A percentile compares a stretch with the other conserved stretches of the same genome.
These are phyloP conservation scores for Henricia sp. DNA, from an alignment of 53 echinoderm and acorn worm species.

Conservation along the genomic window DNA sequence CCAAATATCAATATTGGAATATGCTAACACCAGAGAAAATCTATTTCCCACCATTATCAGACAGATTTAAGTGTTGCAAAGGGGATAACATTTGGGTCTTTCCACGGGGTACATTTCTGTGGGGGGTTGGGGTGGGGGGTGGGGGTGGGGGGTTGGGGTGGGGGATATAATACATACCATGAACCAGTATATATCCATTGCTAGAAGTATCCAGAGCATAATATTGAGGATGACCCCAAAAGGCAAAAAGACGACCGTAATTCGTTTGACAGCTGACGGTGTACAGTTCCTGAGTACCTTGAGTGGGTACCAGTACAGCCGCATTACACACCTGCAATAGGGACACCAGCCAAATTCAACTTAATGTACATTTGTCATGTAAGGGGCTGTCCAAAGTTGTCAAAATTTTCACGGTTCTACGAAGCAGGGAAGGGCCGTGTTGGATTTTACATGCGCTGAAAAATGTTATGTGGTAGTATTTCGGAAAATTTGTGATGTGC, in stretches of 20 bases:
- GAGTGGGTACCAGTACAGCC: conserved; percentile 97
- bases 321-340: conserved; percentile 71
- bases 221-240: conserved; percentile 87
- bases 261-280: conserved; percentile 73
- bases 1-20: no score
- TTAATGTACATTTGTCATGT: no score
- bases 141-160: no score
- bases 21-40: no score
- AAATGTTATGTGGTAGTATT: no score
- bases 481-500: no score
- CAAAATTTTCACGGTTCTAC: not conserved
- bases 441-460: not conserved
- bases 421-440: not conserved
- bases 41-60: no score
- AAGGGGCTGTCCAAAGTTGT: no score
- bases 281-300: conserved; percentile 83
- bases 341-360: not conserved
- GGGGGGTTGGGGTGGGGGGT: no score
- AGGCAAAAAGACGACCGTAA: conserved; percentile 74
- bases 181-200: conserved; percentile 96
- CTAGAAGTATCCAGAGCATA: conserved; percentile 90
- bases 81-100: no score
- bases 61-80: no score
- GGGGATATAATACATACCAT: conserved; percentile 72
- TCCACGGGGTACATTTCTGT: no score